These are phyloP conservation scores for Heterotis niloticus DNA, from an alignment of 2,113 vertebrate genomes.

Conservation along the genomic window DNA sequence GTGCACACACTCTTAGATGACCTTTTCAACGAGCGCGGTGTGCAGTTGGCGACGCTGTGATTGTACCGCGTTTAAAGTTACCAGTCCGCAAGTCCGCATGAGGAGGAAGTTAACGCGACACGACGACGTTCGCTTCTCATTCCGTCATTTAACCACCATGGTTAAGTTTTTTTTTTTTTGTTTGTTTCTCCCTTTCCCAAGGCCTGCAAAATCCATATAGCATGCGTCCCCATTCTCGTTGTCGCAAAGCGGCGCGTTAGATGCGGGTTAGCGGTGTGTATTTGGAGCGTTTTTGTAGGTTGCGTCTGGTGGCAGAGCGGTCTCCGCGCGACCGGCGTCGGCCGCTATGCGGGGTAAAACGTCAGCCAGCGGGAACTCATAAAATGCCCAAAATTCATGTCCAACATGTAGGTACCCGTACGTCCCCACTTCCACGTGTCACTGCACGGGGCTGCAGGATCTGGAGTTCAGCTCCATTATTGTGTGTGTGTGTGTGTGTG, in stretches of 20 bases:
- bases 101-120: slow-evolving; percentile 14
- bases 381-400: not conserved
- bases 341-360: not conserved
- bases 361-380: not conserved
- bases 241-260: no score
- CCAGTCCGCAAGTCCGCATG: not conserved
- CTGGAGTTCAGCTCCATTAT: no score
- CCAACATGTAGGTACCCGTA: not conserved
- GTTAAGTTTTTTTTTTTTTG: not conserved
- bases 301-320: not conserved
- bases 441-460: not conserved
- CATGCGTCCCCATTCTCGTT: no score
- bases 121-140: no score
- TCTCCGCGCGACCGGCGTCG: not conserved
- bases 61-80: slow-evolving; percentile 10
- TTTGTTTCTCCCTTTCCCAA: not conserved
- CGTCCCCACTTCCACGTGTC: slow-evolving; percentile 19
- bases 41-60: slow-evolving; percentile 25
- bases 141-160: not conserved
- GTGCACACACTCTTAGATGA: not conserved
- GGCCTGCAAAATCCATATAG: not conserved
- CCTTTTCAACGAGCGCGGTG: no score
- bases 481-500: no score
- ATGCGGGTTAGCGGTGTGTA: no score
- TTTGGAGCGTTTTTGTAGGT: no score